These are phyloP conservation scores for Hyalella azteca DNA, from an alignment of 2,888 invertebrate genomes.

Conservation along the genomic window DNA sequence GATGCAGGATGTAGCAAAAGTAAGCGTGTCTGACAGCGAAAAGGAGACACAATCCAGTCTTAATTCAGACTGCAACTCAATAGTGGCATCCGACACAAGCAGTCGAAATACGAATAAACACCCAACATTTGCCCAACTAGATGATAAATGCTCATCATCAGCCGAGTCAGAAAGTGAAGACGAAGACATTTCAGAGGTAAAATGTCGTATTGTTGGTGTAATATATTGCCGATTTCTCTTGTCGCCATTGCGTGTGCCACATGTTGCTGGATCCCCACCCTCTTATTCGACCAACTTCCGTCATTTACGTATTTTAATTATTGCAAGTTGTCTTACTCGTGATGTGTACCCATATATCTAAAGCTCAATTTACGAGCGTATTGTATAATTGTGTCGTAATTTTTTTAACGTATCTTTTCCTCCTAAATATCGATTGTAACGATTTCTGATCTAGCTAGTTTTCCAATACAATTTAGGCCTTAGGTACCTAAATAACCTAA, in stretches of 20 bases:
- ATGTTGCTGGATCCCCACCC: slow-evolving; percentile 32
- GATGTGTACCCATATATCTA: too few species aligned
- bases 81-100: slow-evolving; percentile 67
- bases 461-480: too few species aligned
- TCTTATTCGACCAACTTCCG: neutral
- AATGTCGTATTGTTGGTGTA: slow-evolving; percentile 59
- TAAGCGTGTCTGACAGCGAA: slow-evolving; percentile 76
- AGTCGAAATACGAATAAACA: slow-evolving; percentile 75
- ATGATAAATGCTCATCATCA: slow-evolving; percentile 77
- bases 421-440: too few species aligned
- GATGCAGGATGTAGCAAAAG: slow-evolving; percentile 91
- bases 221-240: neutral
- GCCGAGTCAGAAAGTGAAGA: slow-evolving; percentile 95
- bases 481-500: too few species aligned
- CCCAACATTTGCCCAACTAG: slow-evolving; percentile 83
- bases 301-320: too few species aligned
- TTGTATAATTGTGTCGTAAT: too few species aligned
- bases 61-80: slow-evolving; percentile 71
- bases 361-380: too few species aligned
- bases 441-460: too few species aligned
- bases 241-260: slow-evolving; percentile 29
- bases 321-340: too few species aligned
- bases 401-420: too few species aligned
- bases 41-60: slow-evolving; percentile 68
- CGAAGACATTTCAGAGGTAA: slow-evolving; percentile 95